Conservation (phyloP, 2,113 vertebrate genomes). For the Poeciliopsis turrubarensis region DNA sequence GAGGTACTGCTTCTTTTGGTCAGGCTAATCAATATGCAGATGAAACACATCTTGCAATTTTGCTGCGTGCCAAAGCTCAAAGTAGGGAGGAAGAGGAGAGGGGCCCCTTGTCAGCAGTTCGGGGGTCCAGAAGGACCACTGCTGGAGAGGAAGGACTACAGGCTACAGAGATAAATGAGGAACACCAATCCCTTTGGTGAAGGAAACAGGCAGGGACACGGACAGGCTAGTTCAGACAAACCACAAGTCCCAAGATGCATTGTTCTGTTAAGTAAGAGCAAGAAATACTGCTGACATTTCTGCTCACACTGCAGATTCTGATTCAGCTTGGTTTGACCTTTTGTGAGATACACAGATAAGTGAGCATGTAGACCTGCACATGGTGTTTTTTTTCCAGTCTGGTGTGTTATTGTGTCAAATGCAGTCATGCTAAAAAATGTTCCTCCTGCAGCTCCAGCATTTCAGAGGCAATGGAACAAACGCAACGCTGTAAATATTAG, state of each 20-base stretch:
- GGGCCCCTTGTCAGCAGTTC: constrained; percentile 68
- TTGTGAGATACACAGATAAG: constrained; percentile 30
- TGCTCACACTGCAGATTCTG: constrained; percentile 66
- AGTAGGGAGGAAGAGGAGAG: constrained; percentile 21
- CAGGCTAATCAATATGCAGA: constrained; percentile 77
- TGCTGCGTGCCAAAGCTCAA: constrained; percentile 64
- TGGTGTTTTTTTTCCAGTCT: constrained; percentile 28
- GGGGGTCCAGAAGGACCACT: constrained; percentile 63
- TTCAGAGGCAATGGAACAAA: constrained; percentile 38
- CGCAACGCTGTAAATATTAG: constrained; percentile 72
- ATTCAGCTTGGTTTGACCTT: constrained; percentile 56
- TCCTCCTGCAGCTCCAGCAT: constrained; percentile 49
- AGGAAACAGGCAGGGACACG: constrained; percentile 54
- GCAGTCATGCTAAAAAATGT: constrained; percentile 44
- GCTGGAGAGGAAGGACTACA: constrained; percentile 61
- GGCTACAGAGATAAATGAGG: constrained; percentile 73
- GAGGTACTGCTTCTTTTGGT: constrained; percentile 68
- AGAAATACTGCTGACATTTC: constrained; percentile 70
- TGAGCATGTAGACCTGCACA: constrained; percentile 5
- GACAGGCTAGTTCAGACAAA: constrained; percentile 59
- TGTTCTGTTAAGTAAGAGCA: constrained; percentile 65
- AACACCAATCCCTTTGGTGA: constrained; percentile 56
- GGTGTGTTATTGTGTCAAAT: constrained; percentile 44
- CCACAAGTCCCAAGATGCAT: constrained; percentile 79
- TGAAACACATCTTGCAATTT: constrained; percentile 72